Evolutionary conservation across 1,140 invertebrate genomes (phyloP).

Genomic region (Pemphigus obesinymphae): DNA sequence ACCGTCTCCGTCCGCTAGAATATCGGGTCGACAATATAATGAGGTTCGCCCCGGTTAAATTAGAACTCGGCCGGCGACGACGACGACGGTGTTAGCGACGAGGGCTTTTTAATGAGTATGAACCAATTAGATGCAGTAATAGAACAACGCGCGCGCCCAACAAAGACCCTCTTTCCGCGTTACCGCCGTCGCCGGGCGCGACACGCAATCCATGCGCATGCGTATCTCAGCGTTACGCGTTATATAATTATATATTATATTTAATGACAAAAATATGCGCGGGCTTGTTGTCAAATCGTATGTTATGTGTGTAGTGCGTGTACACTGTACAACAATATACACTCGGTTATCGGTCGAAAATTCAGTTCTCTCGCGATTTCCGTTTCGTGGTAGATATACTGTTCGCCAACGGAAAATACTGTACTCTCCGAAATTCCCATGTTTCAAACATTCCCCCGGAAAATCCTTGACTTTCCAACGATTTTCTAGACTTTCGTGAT

Average conservation of each 20-base stretch:
- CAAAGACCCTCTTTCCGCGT: background rate
- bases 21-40: constrained; percentile 39
- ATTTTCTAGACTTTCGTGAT: too few species aligned
- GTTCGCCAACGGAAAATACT: too few species aligned
- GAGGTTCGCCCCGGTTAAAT: constrained; percentile 41
- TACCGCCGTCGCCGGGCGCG: background rate
- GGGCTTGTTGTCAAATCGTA: too few species aligned
- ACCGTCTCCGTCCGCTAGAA: background rate
- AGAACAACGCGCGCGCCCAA: constrained; percentile 38
- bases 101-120: constrained; percentile 41
- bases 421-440: too few species aligned
- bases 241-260: constrained; percentile 5
- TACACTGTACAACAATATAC: too few species aligned
- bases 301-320: background rate
- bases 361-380: background rate
- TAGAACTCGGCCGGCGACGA: constrained; percentile 33
- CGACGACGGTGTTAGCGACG: constrained; percentile 31
- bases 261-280: constrained; percentile 16
- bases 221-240: background rate
- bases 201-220: constrained; percentile 12
- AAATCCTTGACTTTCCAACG: too few species aligned
- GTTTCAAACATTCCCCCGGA: too few species aligned
- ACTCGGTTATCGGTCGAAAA: background rate
- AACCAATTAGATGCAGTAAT: constrained; percentile 38
- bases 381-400: too few species aligned